Conservation (phyloP, 2,797 vertebrate genomes). For the Syngnathus rostellatus region DNA sequence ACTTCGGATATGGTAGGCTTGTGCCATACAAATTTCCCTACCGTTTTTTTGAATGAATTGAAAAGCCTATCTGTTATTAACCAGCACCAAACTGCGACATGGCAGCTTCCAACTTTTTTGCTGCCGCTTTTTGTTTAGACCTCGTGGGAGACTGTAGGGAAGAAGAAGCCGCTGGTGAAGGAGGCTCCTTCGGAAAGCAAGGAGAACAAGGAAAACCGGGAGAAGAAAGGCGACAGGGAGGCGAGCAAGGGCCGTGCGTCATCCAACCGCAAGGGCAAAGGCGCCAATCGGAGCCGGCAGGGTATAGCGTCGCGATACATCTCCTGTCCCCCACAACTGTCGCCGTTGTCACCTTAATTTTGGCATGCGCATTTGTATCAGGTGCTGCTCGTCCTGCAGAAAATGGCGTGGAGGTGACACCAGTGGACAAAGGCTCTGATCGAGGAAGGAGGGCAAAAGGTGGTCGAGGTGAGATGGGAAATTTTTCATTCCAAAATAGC, state of each 20-base stretch:
- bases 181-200: constrained; percentile 73
- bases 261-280: constrained; percentile 79
- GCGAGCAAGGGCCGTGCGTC: constrained; percentile 73
- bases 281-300: constrained; percentile 75
- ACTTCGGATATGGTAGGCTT: constrained; percentile 84
- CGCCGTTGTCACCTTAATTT: neutral
- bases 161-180: constrained; percentile 88
- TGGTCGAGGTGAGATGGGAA: constrained; percentile 67
- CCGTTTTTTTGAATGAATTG: neutral
- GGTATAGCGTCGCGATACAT: constrained; percentile 34
- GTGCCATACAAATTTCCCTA: neutral
- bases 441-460: constrained; percentile 62
- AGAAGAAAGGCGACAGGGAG: constrained; percentile 87
- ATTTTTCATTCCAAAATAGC: neutral
- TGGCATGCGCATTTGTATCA: neutral
- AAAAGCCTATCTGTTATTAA: neutral
- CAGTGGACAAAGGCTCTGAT: constrained; percentile 74
- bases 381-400: constrained; percentile 78
- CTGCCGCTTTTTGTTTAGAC: constrained; percentile 63
- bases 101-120: neutral
- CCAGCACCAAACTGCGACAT: neutral
- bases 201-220: constrained; percentile 93
- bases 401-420: constrained; percentile 81
- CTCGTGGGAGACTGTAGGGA: constrained; percentile 95
- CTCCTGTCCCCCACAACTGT: neutral